phyloP scores from a whole-genome alignment of 2,888 invertebrate genomes.

The Oegoconia quadripuncta region DNA sequence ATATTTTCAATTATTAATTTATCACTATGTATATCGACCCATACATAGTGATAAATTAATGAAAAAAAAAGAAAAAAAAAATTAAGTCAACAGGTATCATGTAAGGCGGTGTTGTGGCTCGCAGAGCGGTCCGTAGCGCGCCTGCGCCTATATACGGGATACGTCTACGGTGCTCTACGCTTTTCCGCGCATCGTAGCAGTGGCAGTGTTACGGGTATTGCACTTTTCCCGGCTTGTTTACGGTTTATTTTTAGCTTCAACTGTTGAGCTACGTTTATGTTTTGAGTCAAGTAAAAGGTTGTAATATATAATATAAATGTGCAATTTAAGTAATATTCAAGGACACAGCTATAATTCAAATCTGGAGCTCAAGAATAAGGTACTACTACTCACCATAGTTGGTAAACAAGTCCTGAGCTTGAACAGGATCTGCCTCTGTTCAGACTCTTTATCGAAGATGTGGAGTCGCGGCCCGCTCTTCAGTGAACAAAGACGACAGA shows the following conservation, averaged over 20 bases:
- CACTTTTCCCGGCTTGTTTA: conserved; percentile 24
- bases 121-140: conserved; percentile 57
- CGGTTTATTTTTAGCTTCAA: conserved; percentile 18
- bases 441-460: conserved; percentile 85
- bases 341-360: conserved; percentile 5
- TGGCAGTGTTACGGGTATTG: background rate
- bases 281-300: no score
- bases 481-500: conserved; percentile 84
- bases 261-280: background rate
- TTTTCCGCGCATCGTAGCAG: background rate
- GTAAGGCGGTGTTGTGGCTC: conserved; percentile 32
- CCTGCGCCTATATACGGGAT: conserved; percentile 56
- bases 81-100: conserved; percentile 51
- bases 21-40: no score
- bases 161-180: conserved; percentile 27
- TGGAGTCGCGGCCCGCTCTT: conserved; percentile 84
- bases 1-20: no score
- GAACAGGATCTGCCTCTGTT: conserved; percentile 84
- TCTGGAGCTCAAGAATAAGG: background rate
- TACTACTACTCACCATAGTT: conserved; percentile 78
- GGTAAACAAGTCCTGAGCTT: conserved; percentile 84
- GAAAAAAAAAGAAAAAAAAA: conserved; percentile 20
- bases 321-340: no score
- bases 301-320: no score
- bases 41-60: no score